Evolutionary conservation across 2,888 invertebrate species (phyloP), one percentile per base, ranked within the genome.

Genomic region (Hydriomena furcata): DNA sequence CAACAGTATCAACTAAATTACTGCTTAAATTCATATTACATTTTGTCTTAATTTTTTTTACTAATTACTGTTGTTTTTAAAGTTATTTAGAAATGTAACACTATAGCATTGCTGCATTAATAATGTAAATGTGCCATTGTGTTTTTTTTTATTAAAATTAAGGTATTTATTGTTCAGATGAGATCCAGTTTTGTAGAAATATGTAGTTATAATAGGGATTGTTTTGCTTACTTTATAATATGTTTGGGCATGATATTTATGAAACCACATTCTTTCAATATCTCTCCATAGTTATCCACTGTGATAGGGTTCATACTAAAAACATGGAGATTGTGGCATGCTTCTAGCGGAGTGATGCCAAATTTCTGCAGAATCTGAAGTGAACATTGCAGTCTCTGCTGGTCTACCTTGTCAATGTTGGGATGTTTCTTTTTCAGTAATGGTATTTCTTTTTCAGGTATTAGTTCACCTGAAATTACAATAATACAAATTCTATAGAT

Each of bases 201-300:
- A 10, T n/a, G n/a, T n/a, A n/a, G n/a, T n/a, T n/a, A n/a, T n/a
- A n/a, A n/a, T n/a, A n/a, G n/a, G n/a, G n/a, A n/a, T 23, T 11
- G 34, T 25, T 31, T 6, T 41, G 12, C 64, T 65, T 64, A 87
- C 88, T 80, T 82, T 57, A 87, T 84, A 40, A 89, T 82, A 61
- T 85, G 73, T 57, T 84, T 83, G 2, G 87, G 77, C 10, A 83
- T 56, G 13, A 91, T 73, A 28, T 72, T 68, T 2, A 91, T 61
- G 50, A 93, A 93, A 8, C 93, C 92, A 68, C 93, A 93, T 78
- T 94, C 94, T 55, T 79, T 81, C 7, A 94, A 75, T 32, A 93
- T 91, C 65, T 89, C 85, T 52, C 91, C 91, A 61, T 94, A 93
- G 65, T 94, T 93, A 38, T 92, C 91, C 63, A 94, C 72, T 21